Evolutionary conservation across 2,797 vertebrate species (phyloP).

Genomic region (Chelmon rostratus): DNA sequence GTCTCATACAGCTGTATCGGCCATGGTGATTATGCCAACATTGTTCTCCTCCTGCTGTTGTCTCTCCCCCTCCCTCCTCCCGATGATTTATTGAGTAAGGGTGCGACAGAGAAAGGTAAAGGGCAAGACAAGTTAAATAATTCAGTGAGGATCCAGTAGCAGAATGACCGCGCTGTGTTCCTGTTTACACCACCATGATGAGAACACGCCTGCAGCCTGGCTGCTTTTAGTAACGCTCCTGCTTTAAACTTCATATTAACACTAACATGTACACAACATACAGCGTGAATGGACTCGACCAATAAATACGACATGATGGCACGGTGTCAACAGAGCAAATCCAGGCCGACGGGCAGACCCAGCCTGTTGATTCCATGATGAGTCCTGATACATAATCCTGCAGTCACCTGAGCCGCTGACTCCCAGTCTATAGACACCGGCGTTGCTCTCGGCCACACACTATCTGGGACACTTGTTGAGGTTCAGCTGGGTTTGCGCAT

Average conservation of each 20-base stretch:
- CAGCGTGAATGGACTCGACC: fast-evolving
- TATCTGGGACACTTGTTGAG: not conserved
- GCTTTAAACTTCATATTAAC: not conserved
- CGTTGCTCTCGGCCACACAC: not conserved
- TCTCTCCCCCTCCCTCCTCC: not conserved
- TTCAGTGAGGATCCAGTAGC: slow-evolving; percentile 88
- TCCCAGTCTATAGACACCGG: not conserved
- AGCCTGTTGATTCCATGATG: slow-evolving; percentile 5
- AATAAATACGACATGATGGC: not conserved
- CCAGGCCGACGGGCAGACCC: not conserved
- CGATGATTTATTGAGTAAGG: slow-evolving; percentile 69
- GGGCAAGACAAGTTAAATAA: slow-evolving; percentile 88
- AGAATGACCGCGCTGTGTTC: slow-evolving; percentile 51
- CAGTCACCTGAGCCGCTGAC: slow-evolving; percentile 59
- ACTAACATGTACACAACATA: not conserved
- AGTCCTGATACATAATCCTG: slow-evolving; percentile 51
- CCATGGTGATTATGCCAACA: not conserved
- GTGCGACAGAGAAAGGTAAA: slow-evolving; percentile 45
- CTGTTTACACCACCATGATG: slow-evolving; percentile 14
- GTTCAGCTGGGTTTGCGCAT: not conserved
- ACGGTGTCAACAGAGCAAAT: not conserved
- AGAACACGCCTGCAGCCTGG: not conserved
- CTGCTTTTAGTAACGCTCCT: not conserved
- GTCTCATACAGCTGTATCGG: not conserved
- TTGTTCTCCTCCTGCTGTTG: not conserved